phyloP scores from a whole-genome alignment of 2,888 invertebrate species.

The Dastarcus helophoroides region DNA sequence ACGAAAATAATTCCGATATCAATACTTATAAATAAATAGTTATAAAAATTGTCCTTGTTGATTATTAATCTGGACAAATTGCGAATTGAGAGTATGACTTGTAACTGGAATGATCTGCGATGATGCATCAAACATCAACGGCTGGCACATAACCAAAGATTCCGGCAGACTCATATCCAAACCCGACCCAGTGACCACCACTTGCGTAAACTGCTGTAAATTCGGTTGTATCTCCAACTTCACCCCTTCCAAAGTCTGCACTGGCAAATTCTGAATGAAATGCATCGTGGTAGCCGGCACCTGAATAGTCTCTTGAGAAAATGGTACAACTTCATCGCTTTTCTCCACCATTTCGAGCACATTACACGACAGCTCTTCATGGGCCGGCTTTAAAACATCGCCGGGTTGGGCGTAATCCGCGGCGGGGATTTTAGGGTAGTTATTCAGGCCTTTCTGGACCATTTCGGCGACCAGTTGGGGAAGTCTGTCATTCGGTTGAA shows the following conservation, averaged over 20 bases:
- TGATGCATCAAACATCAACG: conserved; percentile 31
- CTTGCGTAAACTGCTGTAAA: conserved; percentile 24
- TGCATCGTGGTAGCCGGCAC: conserved; percentile 14
- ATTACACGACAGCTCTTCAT: too few species aligned
- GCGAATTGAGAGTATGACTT: conserved; percentile 23
- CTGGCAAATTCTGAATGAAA: conserved; percentile 21
- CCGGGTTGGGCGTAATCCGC: too few species aligned
- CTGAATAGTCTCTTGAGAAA: conserved; percentile 13
- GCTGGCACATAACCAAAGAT: conserved; percentile 31
- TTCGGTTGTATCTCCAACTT: conserved; percentile 23
- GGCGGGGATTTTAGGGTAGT: too few species aligned
- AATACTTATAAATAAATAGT: conserved; percentile 1
- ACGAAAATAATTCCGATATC: neutral
- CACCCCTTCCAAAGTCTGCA: conserved; percentile 24
- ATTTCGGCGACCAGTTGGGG: conserved; percentile 31
- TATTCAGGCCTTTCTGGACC: conserved; percentile 28
- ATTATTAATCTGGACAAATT: conserved; percentile 28
- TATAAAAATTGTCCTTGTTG: conserved; percentile 4
- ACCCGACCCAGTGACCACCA: conserved; percentile 25
- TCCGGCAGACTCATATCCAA: conserved; percentile 25
- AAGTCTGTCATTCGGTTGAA: conserved; percentile 26
- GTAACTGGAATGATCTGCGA: conserved; percentile 28
- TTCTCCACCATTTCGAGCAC: too few species aligned
- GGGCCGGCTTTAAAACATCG: too few species aligned
- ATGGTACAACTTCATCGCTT: conserved; percentile 3